Percentiles rank a stretch among this genome's conserved stretches.
Evolutionary conservation across 2,113 vertebrate genomes (phyloP).

Genomic region (Noturus placidus): DNA sequence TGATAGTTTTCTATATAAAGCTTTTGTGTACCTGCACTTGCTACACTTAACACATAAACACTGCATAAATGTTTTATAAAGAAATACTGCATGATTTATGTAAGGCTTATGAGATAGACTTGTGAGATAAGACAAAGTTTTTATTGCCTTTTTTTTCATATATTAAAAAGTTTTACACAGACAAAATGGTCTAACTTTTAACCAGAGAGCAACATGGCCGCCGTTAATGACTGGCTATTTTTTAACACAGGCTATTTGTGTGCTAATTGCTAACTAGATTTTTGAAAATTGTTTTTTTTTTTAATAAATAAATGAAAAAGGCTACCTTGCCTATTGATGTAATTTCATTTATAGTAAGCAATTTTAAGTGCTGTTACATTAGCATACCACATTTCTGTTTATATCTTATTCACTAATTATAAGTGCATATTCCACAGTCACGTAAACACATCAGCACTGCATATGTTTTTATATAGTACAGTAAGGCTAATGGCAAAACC

Average conservation of each 20-base stretch:
- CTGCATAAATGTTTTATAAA: background rate
- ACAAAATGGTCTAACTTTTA: background rate
- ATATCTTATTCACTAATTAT: background rate
- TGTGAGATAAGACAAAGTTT: background rate
- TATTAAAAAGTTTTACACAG: background rate
- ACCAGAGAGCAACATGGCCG: background rate
- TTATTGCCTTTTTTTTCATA: background rate
- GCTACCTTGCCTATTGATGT: background rate
- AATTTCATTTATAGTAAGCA: background rate
- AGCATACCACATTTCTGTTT: background rate
- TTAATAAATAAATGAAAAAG: too few species aligned
- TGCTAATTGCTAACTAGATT: background rate
- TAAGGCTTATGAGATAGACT: background rate
- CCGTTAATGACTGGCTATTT: background rate
- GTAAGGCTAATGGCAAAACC: background rate
- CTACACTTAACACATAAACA: background rate
- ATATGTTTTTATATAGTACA: background rate
- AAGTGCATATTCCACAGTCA: too few species aligned
- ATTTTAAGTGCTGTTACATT: background rate
- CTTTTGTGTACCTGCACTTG: background rate
- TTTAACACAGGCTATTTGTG: background rate
- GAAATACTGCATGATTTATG: background rate
- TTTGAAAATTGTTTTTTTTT: background rate
- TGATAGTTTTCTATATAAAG: background rate
- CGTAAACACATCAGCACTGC: too few species aligned